Evolutionary conservation across 2,888 invertebrate genomes (phyloP), one percentile per base, ranked within the genome.

Genomic region (Maniola hyperantus): DNA sequence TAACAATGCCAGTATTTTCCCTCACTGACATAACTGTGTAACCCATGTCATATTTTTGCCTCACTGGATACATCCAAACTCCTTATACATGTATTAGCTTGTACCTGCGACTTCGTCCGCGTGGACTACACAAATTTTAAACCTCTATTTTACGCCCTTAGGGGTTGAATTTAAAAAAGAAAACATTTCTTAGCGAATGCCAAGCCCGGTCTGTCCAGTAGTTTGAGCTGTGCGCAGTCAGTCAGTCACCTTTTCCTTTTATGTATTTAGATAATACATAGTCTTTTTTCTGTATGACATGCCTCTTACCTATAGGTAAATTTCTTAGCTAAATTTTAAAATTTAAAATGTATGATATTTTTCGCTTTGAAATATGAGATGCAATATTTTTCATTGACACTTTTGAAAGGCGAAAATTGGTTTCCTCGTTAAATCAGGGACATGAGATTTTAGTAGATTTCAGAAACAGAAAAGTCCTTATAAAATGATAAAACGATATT

Each of bases 41-140:
- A 55, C 55, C 55, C 55, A 36, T 39, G 55, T 55, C 55, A 55
- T 39, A 39, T 55, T 39, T 20, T 39, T 55, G 55, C 55, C 11
- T 39, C 39, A 39, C 1, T 39, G 18, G 39, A 55, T 55, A 18
- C 39, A 13, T 55, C 26, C 33, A 13, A 13, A 33, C 1, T 51
- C 51, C 26, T 51, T 2, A 20, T 26, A 26, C 26, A 26, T n/a
- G n/a, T n/a, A n/a, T n/a, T n/a, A n/a, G n/a, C n/a, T n/a, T n/a
- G n/a, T n/a, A n/a, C n/a, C n/a, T n/a, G n/a, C n/a, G n/a, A n/a
- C n/a, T n/a, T n/a, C n/a, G n/a, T n/a, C n/a, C n/a, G n/a, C n/a
- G n/a, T n/a, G n/a, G n/a, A n/a, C n/a, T n/a, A n/a, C n/a, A n/a
- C n/a, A n/a, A n/a, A n/a, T n/a, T n/a, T n/a, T n/a, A n/a, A n/a